Evolutionary conservation across 1,140 invertebrate species (phyloP).

Genomic region (Mactra quadrangularis): DNA sequence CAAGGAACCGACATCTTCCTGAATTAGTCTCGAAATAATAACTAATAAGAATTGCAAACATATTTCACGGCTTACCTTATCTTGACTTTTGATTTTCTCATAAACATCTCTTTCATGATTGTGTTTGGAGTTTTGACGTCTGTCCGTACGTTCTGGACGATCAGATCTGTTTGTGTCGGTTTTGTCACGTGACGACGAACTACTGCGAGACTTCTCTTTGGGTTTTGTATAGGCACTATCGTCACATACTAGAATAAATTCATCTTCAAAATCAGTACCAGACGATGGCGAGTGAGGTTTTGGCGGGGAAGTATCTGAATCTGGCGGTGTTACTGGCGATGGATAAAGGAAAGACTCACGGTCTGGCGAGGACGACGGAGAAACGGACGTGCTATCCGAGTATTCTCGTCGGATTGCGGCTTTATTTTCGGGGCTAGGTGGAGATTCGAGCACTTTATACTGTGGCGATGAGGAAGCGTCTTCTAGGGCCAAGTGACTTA

Average conservation of each 20-base stretch:
- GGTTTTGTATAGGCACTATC: conserved; percentile 33
- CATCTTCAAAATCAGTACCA: conserved; percentile 76
- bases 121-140: conserved; percentile 12
- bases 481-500: conserved; percentile 78
- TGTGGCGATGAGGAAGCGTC: conserved; percentile 78
- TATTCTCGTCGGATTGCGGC: conserved; percentile 77
- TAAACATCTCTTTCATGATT: conserved; percentile 8
- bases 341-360: conserved; percentile 77
- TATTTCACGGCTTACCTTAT: conserved; percentile 11
- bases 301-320: conserved; percentile 80
- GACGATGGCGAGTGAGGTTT: conserved; percentile 82
- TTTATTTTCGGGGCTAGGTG: conserved; percentile 78
- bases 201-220: conserved; percentile 19
- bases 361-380: conserved; percentile 78
- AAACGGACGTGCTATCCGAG: conserved; percentile 79
- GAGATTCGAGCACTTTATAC: conserved; percentile 80
- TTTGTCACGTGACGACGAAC: no score
- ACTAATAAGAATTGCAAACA: neutral
- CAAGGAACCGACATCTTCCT: no score
- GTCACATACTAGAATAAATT: conserved; percentile 55
- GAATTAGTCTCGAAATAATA: no score
- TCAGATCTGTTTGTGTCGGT: no score
- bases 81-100: conserved; percentile 11
- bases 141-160: neutral
- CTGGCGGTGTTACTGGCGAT: conserved; percentile 80